phyloP scores from a whole-genome alignment of 2,888 invertebrate species.

The Kryphioiulus occultus region DNA sequence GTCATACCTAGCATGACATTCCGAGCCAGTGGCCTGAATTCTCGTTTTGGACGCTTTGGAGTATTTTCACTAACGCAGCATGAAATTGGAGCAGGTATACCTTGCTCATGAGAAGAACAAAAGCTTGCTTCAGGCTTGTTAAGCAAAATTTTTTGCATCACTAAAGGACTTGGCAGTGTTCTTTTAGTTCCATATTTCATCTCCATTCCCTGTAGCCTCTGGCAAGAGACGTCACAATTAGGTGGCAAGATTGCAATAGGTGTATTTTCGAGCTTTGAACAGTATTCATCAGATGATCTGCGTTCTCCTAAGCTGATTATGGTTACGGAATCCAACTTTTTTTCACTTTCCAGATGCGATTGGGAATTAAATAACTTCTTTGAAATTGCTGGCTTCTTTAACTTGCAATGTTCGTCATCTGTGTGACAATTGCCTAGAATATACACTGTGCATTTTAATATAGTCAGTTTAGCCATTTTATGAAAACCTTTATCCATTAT shows the following conservation, averaged over 20 bases:
- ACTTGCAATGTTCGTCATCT: background rate
- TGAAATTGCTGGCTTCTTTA: background rate
- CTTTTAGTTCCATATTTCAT: background rate
- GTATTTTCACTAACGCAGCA: background rate
- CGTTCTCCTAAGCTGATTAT: background rate
- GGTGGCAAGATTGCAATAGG: background rate
- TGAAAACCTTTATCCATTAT: background rate
- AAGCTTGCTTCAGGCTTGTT: background rate
- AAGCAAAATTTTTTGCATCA: background rate
- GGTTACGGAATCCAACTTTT: background rate
- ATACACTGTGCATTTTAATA: background rate
- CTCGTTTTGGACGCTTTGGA: background rate
- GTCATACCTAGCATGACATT: background rate
- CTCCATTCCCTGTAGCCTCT: background rate
- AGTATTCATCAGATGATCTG: background rate
- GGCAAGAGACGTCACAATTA: background rate
- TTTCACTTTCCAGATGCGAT: background rate
- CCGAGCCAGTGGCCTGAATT: background rate
- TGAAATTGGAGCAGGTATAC: background rate
- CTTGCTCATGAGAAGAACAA: background rate
- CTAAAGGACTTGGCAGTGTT: background rate
- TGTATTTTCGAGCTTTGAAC: background rate
- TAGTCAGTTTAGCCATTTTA: background rate
- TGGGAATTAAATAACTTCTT: slow-evolving; percentile 7
- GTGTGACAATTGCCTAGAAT: background rate